phyloP scores from a whole-genome alignment of 2,888 invertebrate genomes.

The Brachyptera putata region DNA sequence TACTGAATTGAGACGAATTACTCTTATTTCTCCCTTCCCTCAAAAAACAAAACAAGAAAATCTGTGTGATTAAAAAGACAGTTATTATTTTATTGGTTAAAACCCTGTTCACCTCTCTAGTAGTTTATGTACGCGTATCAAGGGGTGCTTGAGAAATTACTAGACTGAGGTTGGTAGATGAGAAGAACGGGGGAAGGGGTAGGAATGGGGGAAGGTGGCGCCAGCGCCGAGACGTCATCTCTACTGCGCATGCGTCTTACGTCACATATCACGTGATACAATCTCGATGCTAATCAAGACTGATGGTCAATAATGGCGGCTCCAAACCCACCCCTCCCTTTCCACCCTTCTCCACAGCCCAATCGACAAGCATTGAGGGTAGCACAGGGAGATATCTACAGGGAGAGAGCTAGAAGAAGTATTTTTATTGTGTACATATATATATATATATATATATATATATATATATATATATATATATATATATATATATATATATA shows the following conservation, averaged over 20 bases:
- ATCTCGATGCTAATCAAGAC: conserved; percentile 45
- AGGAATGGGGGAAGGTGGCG: background rate
- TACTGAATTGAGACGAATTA: no score
- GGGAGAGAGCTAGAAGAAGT: conserved; percentile 33
- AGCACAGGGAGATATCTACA: conserved; percentile 32
- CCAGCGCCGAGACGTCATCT: conserved; percentile 3
- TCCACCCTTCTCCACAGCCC: conserved; percentile 4
- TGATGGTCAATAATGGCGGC: conserved; percentile 51
- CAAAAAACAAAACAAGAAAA: conserved; percentile 1
- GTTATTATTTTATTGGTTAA: conserved; percentile 21
- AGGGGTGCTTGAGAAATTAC: conserved; percentile 13
- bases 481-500: no score
- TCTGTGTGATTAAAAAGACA: conserved; percentile 5
- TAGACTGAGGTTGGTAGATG: no score
- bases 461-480: no score
- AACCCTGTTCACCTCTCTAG: conserved; percentile 1
- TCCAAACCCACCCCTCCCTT: conserved; percentile 8
- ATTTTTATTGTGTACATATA: conserved; percentile 41
- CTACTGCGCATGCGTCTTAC: conserved; percentile 39
- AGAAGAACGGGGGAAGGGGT: no score
- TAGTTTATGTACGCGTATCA: conserved; percentile 4
- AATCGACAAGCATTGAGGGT: no score
- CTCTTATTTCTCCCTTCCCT: no score
- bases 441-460: no score
- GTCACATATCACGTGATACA: conserved; percentile 40